phyloP scores from a whole-genome alignment of 2,797 vertebrate genomes.

The Pseudochirops cupreus region DNA sequence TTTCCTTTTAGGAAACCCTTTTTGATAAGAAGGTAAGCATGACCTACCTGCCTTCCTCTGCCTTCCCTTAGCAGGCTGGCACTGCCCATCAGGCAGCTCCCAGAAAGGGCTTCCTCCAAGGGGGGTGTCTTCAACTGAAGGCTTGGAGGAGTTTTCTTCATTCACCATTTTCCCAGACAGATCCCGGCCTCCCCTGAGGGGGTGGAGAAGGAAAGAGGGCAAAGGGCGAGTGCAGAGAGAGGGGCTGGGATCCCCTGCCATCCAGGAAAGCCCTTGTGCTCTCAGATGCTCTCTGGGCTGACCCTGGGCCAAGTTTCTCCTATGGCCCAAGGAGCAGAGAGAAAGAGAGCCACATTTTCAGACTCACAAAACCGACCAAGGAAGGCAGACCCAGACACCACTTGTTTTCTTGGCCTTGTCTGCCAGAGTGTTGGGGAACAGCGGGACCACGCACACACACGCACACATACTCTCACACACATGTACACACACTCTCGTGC shows the following conservation, averaged over 20 bases:
- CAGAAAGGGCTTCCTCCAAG: neutral
- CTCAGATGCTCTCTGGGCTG: neutral
- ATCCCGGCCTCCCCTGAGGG: neutral
- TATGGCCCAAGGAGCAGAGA: neutral
- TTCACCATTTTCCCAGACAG: neutral
- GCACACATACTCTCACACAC: no score
- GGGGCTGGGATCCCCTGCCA: neutral
- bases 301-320: neutral
- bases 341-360: neutral
- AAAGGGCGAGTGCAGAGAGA: neutral
- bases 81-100: neutral
- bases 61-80: slow-evolving; percentile 48
- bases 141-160: neutral
- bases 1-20: slow-evolving; percentile 79
- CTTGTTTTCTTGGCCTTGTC: neutral
- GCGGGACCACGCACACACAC: neutral
- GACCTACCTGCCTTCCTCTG: slow-evolving; percentile 47
- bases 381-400: neutral
- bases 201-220: neutral
- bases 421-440: neutral
- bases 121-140: neutral
- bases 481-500: no score
- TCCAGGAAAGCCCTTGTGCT: no score
- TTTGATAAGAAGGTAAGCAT: slow-evolving; percentile 82
- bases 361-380: neutral